Conservation (phyloP, 2,797 vertebrate genomes). For the Mionectes olivaceus region DNA sequence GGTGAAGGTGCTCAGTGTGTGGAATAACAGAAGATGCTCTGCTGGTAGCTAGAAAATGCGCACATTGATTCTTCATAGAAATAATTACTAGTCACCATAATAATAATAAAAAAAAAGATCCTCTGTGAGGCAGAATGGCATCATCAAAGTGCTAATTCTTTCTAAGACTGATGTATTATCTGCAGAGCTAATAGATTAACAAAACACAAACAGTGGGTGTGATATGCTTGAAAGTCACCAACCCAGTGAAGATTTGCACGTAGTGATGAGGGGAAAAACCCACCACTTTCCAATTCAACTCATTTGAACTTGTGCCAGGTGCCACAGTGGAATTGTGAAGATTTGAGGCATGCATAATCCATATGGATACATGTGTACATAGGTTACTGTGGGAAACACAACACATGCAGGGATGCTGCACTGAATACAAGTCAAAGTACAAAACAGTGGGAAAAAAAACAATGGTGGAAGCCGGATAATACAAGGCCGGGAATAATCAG, state of each 20-base stretch:
- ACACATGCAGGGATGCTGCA: neutral
- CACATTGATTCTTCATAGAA: neutral
- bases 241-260: slow-evolving; percentile 27
- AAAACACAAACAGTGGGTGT: slow-evolving; percentile 25
- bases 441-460: neutral
- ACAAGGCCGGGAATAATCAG: neutral
- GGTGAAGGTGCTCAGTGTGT: neutral
- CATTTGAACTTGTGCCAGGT: slow-evolving; percentile 49
- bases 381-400: neutral
- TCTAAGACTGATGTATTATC: slow-evolving; percentile 29
- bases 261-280: slow-evolving; percentile 2
- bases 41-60: slow-evolving; percentile 5
- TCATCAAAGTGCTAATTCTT: slow-evolving; percentile 19
- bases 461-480: neutral
- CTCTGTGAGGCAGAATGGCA: neutral
- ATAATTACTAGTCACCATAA: neutral
- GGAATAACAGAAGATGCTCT: neutral
- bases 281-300: neutral
- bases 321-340: slow-evolving; percentile 13
- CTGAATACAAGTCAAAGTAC: neutral
- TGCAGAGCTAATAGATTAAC: slow-evolving; percentile 33
- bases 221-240: slow-evolving; percentile 42
- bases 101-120: neutral
- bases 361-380: neutral
- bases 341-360: slow-evolving; percentile 25